phyloP scores from a whole-genome alignment of 2,888 invertebrate species.

The Lepidonotus clava region DNA sequence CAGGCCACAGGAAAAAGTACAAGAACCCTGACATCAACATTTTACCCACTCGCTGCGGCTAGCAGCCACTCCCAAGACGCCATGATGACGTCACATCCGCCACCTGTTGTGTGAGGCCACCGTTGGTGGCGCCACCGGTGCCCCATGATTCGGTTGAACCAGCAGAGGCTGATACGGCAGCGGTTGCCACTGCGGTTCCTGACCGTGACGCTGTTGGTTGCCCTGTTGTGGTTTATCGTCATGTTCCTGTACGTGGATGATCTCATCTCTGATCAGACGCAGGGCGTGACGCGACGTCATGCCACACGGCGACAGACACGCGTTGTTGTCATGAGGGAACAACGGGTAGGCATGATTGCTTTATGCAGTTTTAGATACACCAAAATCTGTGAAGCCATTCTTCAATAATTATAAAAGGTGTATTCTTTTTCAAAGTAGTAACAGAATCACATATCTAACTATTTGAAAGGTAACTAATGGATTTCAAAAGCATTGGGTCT shows the following conservation, averaged over 20 bases:
- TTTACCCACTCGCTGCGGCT: constrained; percentile 3
- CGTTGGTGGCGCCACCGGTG: not conserved
- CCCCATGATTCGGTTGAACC: constrained; percentile 42
- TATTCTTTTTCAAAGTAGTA: no score
- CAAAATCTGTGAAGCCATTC: no score
- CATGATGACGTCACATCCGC: not conserved
- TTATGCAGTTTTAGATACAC: no score
- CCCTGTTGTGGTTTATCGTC: constrained; percentile 53
- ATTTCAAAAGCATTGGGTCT: no score
- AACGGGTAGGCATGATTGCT: no score
- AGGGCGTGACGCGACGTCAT: constrained; percentile 34
- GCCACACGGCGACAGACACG: not conserved
- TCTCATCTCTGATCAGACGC: constrained; percentile 30
- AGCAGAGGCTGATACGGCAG: constrained; percentile 39
- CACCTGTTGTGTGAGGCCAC: not conserved
- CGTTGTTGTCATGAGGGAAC: no score
- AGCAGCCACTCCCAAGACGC: not conserved
- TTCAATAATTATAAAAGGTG: no score
- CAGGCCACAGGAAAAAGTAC: no score
- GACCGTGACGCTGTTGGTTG: constrained; percentile 39
- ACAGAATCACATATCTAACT: no score
- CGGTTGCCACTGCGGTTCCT: constrained; percentile 49
- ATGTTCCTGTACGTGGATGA: constrained; percentile 56
- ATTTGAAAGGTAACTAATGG: no score
- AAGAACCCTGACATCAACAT: no score